Conservation (phyloP, 2,888 invertebrate genomes). For the Lycophotia porphyrea region DNA sequence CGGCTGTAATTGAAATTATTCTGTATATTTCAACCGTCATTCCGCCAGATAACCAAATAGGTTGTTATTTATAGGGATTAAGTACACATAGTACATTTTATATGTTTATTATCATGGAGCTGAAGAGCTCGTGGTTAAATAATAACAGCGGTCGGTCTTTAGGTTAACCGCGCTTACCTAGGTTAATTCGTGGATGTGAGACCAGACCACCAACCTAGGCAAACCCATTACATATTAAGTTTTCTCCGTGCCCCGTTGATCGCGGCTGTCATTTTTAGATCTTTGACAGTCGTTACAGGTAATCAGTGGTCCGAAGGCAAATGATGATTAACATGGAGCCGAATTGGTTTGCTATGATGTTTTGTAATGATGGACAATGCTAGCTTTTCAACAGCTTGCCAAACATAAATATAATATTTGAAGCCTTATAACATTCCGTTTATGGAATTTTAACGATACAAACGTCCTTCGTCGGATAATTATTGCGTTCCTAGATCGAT, state of each 20-base stretch:
- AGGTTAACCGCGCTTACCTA: too few relatives aligned
- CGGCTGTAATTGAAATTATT: not conserved
- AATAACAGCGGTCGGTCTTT: too few relatives aligned
- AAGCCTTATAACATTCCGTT: not conserved
- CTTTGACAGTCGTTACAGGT: too few relatives aligned
- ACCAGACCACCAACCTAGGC: too few relatives aligned
- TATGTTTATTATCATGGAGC: not conserved
- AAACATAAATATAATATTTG: not conserved
- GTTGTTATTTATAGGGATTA: not conserved
- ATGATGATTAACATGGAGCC: not conserved
- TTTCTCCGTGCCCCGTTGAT: too few relatives aligned
- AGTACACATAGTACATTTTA: not conserved
- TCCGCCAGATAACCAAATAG: not conserved
- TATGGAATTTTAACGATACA: slow-evolving; percentile 16
- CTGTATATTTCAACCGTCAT: not conserved
- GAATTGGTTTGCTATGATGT: not conserved
- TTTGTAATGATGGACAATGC: not conserved
- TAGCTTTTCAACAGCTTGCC: not conserved
- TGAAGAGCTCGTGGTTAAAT: too few relatives aligned
- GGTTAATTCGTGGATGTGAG: too few relatives aligned
- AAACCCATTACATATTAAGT: too few relatives aligned
- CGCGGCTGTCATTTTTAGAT: too few relatives aligned
- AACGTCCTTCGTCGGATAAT: slow-evolving; percentile 17
- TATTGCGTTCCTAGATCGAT: slow-evolving; percentile 22
- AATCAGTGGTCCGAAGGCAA: too few relatives aligned